phyloP scores from a whole-genome alignment of 2,797 vertebrate genomes.

The Chiroxiphia lanceolata region DNA sequence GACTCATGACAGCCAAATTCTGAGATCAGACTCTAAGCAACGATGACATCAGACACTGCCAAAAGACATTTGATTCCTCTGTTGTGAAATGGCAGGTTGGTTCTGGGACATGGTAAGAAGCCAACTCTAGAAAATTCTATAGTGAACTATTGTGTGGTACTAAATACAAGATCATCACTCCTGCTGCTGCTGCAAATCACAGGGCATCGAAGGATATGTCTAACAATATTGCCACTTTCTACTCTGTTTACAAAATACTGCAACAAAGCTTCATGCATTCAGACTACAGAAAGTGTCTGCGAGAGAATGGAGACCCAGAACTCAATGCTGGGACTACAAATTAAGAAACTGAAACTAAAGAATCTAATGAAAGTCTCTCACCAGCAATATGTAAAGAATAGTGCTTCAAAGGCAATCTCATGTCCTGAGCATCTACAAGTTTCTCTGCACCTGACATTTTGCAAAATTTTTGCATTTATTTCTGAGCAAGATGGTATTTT shows the following conservation, averaged over 20 bases:
- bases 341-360: background rate
- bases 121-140: slow-evolving; percentile 31
- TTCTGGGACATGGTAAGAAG: slow-evolving; percentile 34
- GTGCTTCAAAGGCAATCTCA: background rate
- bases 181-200: slow-evolving; percentile 25
- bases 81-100: slow-evolving; percentile 62
- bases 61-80: slow-evolving; percentile 56
- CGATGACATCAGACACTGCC: slow-evolving; percentile 38
- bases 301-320: background rate
- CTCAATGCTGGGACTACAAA: background rate
- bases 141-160: slow-evolving; percentile 23
- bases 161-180: slow-evolving; percentile 18
- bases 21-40: slow-evolving; percentile 49
- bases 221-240: background rate
- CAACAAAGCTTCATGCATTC: background rate
- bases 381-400: background rate
- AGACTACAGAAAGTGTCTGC: background rate
- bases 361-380: background rate
- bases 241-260: slow-evolving; percentile 24
- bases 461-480: background rate
- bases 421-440: background rate
- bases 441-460: background rate
- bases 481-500: background rate
- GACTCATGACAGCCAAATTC: slow-evolving; percentile 23
- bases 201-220: background rate